phyloP scores from a whole-genome alignment of 2,113 vertebrate genomes.

The Myiopsitta monachus region DNA sequence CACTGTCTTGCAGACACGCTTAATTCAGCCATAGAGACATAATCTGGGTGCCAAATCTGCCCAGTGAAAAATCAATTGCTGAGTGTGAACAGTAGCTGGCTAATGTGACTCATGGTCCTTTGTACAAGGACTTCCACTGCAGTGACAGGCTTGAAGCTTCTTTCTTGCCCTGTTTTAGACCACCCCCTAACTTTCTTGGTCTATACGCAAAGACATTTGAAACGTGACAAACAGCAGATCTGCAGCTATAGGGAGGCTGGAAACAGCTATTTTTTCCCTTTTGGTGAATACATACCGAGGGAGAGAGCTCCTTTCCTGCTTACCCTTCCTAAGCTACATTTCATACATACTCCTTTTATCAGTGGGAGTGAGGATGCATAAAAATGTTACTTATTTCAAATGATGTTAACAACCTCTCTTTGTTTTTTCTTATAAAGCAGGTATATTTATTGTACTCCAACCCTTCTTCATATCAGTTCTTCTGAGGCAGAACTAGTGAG shows the following conservation, averaged over 20 bases:
- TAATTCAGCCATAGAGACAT: not conserved
- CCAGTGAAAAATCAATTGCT: not conserved
- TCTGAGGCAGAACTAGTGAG: not conserved
- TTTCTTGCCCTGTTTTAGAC: not conserved
- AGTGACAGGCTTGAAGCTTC: not conserved
- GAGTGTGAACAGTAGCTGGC: not conserved
- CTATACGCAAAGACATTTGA: not conserved
- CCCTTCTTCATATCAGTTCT: not conserved
- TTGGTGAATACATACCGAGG: not conserved
- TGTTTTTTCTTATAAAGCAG: not conserved
- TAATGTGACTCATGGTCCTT: not conserved
- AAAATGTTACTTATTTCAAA: not conserved
- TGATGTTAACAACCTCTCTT: not conserved
- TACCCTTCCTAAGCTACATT: not conserved
- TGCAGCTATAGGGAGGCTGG: not conserved
- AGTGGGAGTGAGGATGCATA: not conserved
- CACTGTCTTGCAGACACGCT: not conserved
- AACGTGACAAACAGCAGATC: not conserved
- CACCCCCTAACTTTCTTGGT: not conserved
- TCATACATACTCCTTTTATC: not conserved
- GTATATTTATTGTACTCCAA: not conserved
- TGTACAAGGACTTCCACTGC: not conserved
- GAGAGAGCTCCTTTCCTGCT: not conserved
- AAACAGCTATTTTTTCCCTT: not conserved
- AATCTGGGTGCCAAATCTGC: not conserved